These are phyloP conservation scores for Eilema sororculum DNA, from an alignment of 2,888 invertebrate species.

Conservation along the genomic window DNA sequence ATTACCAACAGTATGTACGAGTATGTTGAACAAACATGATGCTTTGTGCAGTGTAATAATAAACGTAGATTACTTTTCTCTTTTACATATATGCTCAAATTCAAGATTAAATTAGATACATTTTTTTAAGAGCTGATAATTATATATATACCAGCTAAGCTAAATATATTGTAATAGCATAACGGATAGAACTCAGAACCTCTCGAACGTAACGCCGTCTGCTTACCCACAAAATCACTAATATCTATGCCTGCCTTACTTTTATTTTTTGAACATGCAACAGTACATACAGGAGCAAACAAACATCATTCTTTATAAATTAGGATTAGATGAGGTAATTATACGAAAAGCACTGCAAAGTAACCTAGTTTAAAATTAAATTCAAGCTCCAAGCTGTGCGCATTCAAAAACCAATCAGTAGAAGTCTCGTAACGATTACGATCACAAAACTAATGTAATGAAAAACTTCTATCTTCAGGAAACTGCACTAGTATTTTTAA, in stretches of 20 bases:
- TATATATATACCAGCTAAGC: too few species aligned
- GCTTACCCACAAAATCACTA: too few species aligned
- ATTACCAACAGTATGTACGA: conserved; percentile 24
- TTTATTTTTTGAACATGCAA: too few species aligned
- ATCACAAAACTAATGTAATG: conserved; percentile 10
- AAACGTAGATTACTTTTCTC: not conserved
- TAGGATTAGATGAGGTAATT: not conserved
- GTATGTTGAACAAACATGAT: conserved; percentile 4
- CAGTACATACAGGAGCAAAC: too few species aligned
- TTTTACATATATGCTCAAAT: not conserved
- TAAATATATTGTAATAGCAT: too few species aligned
- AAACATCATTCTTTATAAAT: not conserved
- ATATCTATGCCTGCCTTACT: too few species aligned
- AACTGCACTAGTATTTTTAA: not conserved
- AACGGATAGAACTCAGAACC: too few species aligned
- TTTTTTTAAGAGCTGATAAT: too few species aligned
- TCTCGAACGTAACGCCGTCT: too few species aligned
- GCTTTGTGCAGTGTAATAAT: not conserved
- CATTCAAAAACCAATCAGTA: conserved; percentile 12
- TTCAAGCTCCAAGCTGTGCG: not conserved
- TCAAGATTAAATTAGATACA: not conserved
- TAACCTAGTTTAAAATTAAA: not conserved
- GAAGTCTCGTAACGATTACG: not conserved
- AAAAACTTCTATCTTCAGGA: not conserved
- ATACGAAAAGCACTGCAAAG: not conserved